phyloP scores from a whole-genome alignment of 2,888 invertebrate species.

The Ochropacha duplaris region DNA sequence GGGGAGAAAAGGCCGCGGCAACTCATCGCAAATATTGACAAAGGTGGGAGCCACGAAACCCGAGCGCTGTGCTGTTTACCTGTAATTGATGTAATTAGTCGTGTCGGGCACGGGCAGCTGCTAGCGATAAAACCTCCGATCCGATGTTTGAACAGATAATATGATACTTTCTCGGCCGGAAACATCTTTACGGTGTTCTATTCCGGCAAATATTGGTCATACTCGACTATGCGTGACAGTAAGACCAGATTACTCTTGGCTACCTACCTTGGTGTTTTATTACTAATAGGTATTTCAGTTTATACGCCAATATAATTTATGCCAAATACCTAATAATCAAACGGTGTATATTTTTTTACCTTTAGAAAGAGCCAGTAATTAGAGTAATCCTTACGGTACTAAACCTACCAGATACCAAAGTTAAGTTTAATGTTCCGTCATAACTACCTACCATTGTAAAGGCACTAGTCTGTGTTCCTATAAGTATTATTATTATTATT shows the following conservation, averaged over 20 bases:
- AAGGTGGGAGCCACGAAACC: slow-evolving; percentile 78
- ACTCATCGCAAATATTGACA: slow-evolving; percentile 75
- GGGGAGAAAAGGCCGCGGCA: slow-evolving; percentile 32
- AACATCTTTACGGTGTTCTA: slow-evolving; percentile 75
- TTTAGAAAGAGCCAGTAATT: no score
- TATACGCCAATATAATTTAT: no score
- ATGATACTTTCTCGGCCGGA: slow-evolving; percentile 79
- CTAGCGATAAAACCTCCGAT: slow-evolving; percentile 57
- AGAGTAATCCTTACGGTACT: no score
- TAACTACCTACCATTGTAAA: no score
- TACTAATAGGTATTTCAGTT: not conserved
- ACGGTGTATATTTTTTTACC: no score
- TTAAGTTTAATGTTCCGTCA: no score
- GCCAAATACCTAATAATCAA: no score
- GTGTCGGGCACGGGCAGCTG: slow-evolving; percentile 81
- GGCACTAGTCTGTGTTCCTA: no score
- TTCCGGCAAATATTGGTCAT: slow-evolving; percentile 77
- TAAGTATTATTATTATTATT: no score
- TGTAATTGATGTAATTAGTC: slow-evolving; percentile 83
- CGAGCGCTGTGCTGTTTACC: slow-evolving; percentile 71
- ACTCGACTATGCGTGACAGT: slow-evolving; percentile 73
- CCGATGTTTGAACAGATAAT: slow-evolving; percentile 73
- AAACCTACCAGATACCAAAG: no score
- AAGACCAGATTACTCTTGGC: slow-evolving; percentile 52
- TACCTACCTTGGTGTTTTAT: slow-evolving; percentile 5